Evolutionary conservation across 2,888 invertebrate genomes (phyloP), one percentile per base, ranked within the genome.

Genomic region (Eulithis prunata): DNA sequence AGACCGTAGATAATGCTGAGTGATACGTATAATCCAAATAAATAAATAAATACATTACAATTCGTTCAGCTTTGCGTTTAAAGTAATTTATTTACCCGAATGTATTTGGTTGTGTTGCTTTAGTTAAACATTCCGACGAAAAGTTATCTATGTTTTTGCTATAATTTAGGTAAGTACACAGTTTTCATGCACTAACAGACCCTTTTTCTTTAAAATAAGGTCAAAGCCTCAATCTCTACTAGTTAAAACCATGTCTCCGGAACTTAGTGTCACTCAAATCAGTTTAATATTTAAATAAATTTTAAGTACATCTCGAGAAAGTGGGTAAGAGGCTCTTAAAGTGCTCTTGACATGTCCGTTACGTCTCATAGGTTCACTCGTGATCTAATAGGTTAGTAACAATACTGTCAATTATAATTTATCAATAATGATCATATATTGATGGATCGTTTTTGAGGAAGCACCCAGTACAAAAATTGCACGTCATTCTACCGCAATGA

Each of bases 321-420:
- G 66, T 71, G 56, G 71, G 65, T 68, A 63, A 70, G 58, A 55
- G n/a, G 13, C 62, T 64, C 43, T 46, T 61, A 58, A 46, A 62
- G 57, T 67, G 64, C 62, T 69, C 64, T 70, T 73, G 69, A 71
- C 70, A 68, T 68, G 64, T 63, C 28, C 11, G 45, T 55, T 38
- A 59, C 47, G 52, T 54, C 59, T 59, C 45, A 21, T 13, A 53
- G n/a, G 41, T 41, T 60, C 52, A 55, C 14, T 58, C n/a, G 54
- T 66, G 62, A 66, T 71, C 32, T 32, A 71, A 69, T 69, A 57
- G 57, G 14, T 49, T 38, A 57, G 14, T 28, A 55, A 64, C 10
- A 41, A 10, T 41, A 41, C 41, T 41, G 41, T 41, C 41, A 10
- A 41, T 41, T 32, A 32, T 32, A 32, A 32, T 32, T 32, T 32